phyloP scores from a whole-genome alignment of 2,113 vertebrate species.

The Callaeas wilsoni region DNA sequence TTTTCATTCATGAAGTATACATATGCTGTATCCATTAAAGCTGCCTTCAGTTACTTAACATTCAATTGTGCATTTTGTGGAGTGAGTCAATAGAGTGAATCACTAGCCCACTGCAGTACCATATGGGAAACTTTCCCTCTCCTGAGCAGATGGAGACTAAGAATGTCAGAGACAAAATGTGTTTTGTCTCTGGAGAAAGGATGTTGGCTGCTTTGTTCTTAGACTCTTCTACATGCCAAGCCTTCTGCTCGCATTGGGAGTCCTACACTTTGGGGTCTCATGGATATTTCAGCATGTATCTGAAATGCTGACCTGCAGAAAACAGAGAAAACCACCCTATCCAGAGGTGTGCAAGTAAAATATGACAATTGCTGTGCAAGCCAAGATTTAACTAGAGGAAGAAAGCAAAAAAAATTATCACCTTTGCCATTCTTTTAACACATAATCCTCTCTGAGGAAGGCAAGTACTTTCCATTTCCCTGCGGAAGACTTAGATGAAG shows the following conservation, averaged over 20 bases:
- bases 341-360: not conserved
- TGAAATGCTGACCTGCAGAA: not conserved
- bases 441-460: not conserved
- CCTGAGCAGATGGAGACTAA: slow-evolving; percentile 72
- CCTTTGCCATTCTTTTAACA: not conserved
- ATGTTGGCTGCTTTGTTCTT: slow-evolving; percentile 68
- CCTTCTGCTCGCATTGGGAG: slow-evolving; percentile 55
- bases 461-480: not conserved
- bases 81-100: slow-evolving; percentile 38
- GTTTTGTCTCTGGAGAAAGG: slow-evolving; percentile 71
- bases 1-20: slow-evolving; percentile 36
- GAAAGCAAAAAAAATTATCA: not conserved
- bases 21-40: slow-evolving; percentile 59
- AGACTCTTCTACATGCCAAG: slow-evolving; percentile 35
- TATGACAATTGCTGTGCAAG: not conserved
- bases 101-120: slow-evolving; percentile 49
- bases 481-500: not conserved
- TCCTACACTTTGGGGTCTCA: slow-evolving; percentile 1
- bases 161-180: slow-evolving; percentile 69
- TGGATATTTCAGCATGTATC: not conserved
- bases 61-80: slow-evolving; percentile 55
- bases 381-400: not conserved
- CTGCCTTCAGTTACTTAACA: slow-evolving; percentile 60
- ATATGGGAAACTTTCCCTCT: slow-evolving; percentile 65
- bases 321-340: not conserved